phyloP scores from a whole-genome alignment of 2,113 vertebrate species.

The Lophochroa leadbeateri region DNA sequence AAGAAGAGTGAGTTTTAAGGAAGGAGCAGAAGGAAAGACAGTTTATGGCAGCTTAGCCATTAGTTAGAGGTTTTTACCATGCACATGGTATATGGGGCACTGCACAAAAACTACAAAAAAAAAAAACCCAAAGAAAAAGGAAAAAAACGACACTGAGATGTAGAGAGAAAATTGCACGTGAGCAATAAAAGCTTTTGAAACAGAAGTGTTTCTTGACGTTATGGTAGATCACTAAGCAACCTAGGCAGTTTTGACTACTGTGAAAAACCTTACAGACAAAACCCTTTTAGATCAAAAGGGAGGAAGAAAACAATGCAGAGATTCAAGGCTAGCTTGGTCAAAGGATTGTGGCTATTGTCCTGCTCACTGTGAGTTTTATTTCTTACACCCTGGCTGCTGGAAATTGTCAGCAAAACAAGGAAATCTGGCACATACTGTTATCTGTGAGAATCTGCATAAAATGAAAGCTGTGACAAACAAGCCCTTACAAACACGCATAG shows the following conservation, averaged over 20 bases:
- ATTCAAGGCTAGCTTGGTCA: neutral
- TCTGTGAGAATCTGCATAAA: neutral
- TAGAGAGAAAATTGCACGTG: neutral
- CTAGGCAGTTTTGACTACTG: neutral
- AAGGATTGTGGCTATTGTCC: neutral
- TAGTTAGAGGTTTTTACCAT: neutral
- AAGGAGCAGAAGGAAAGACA: neutral
- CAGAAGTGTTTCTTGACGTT: neutral
- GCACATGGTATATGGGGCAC: neutral
- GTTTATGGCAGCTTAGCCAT: neutral
- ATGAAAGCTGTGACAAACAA: neutral
- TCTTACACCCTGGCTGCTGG: neutral
- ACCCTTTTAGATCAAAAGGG: neutral
- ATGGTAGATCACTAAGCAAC: neutral
- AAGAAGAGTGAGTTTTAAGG: neutral
- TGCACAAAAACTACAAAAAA: neutral
- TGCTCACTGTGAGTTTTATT: neutral
- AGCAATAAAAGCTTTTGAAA: neutral
- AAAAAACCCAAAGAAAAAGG: neutral
- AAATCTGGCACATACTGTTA: neutral
- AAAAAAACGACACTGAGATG: neutral
- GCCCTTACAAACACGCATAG: neutral
- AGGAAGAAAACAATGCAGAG: neutral
- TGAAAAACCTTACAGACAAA: neutral
- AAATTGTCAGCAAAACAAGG: neutral